Conservation (phyloP, 2,113 vertebrate species). For the Rhombomys opimus region DNA sequence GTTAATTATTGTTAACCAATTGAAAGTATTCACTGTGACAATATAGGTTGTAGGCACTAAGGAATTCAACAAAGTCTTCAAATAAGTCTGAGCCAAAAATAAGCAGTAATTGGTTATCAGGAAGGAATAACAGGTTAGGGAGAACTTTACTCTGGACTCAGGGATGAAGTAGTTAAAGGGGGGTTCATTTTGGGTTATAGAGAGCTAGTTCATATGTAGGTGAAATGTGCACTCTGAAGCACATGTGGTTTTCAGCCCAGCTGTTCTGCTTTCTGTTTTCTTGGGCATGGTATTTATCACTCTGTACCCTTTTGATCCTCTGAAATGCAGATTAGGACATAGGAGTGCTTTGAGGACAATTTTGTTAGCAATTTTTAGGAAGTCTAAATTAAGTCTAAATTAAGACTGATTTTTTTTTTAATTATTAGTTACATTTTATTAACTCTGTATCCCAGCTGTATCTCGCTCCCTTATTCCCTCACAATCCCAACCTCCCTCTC, state of each 20-base stretch:
- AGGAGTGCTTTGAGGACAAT: neutral
- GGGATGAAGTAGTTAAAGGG: neutral
- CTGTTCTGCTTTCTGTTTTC: neutral
- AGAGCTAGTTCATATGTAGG: neutral
- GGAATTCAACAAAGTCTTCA: neutral
- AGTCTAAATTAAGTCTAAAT: neutral
- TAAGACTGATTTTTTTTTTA: neutral
- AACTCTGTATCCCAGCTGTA: too few species aligned
- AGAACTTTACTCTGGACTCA: neutral
- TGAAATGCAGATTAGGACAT: conserved; percentile 6
- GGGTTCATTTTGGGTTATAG: neutral
- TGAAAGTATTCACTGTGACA: neutral
- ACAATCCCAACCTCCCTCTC: too few species aligned
- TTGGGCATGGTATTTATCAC: neutral
- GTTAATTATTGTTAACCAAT: neutral
- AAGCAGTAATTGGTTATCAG: neutral
- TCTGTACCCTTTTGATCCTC: neutral
- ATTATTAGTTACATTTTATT: too few species aligned
- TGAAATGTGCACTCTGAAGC: neutral
- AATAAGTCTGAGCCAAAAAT: neutral
- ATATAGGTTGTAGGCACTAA: neutral
- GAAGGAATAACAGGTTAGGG: neutral
- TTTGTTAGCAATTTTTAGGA: neutral
- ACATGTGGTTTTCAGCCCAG: neutral
- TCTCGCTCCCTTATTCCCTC: too few species aligned